Conservation (phyloP, 2,113 vertebrate genomes). For the Platanista minor region DNA sequence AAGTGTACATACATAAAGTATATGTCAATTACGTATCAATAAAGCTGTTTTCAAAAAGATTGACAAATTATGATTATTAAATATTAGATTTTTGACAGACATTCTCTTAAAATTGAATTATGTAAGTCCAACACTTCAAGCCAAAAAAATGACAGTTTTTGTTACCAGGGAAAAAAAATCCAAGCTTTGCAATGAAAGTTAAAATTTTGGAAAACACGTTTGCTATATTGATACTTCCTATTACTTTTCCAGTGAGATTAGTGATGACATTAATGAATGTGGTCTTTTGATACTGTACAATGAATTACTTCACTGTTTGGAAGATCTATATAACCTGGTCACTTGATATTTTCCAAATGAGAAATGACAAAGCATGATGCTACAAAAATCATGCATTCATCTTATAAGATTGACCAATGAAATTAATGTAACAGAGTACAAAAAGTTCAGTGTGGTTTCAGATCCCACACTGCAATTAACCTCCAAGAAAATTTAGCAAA, state of each 20-base stretch:
- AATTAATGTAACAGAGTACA: neutral
- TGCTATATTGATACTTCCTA: neutral
- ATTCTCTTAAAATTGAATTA: neutral
- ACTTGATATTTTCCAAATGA: slow-evolving; percentile 1
- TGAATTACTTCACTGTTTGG: neutral
- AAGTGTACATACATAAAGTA: neutral
- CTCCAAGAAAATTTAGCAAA: neutral
- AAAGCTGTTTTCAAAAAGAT: neutral
- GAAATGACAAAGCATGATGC: neutral
- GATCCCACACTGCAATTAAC: neutral
- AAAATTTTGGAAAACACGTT: neutral
- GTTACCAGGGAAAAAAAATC: neutral
- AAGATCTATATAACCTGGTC: neutral
- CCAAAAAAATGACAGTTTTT: neutral
- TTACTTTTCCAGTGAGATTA: neutral
- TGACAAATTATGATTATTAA: neutral
- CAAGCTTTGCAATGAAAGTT: neutral
- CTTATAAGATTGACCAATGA: neutral
- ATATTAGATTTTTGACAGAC: neutral
- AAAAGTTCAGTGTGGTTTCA: neutral
- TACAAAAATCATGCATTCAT: neutral
- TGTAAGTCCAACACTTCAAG: neutral
- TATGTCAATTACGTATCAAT: neutral
- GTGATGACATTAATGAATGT: neutral
- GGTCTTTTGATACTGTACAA: neutral